Evolutionary conservation across 2,113 vertebrate species (phyloP), one percentile per base, ranked within the genome.

Genomic region (Hypanus sabinus): DNA sequence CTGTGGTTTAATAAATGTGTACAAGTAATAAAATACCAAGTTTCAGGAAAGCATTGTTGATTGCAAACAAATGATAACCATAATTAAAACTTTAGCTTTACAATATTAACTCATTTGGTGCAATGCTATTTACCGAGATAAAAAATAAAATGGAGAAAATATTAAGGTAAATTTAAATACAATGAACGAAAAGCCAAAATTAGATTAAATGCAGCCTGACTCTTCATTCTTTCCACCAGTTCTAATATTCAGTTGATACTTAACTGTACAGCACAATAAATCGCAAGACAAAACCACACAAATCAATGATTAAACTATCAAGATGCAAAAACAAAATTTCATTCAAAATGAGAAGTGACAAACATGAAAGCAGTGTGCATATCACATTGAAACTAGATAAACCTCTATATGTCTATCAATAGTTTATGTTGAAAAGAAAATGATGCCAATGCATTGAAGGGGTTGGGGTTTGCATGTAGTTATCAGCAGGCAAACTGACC

Each of bases 401-500:
- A 36, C 65, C 30, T 22, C 20, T 57, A 60, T 30, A 55, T 20
- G 60, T 46, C 55, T 55, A 46, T 46, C 46, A 57, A 20, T 55
- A 8, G 36, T 81, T 11, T 46, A 68, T 88, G 57, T 33, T 46
- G 20, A 38, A 92, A 71, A 68, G 20, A 38, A 33, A 68, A 65
- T 36, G 9, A 92, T 46, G 68, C 33, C 60, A 38, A 33, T n/a
- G 16, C 16, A 11, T 68, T 68, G 12, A 33, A 70, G n/a, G 33
- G 90, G 20, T 46, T 46, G 90, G 33, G 91, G 38, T 38, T 55
- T 93, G 70, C 91, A 93, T 93, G 91, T 38, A 75, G 68, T 36
- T 55, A 55, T 93, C 68, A 73, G 68, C 11, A 20, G 11, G 36
- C 22, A 93, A 73, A 73, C 90, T 46, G 70, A 71, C 70, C 91